phyloP scores from a whole-genome alignment of 2,113 vertebrate genomes.

The Crotophaga sulcirostris region DNA sequence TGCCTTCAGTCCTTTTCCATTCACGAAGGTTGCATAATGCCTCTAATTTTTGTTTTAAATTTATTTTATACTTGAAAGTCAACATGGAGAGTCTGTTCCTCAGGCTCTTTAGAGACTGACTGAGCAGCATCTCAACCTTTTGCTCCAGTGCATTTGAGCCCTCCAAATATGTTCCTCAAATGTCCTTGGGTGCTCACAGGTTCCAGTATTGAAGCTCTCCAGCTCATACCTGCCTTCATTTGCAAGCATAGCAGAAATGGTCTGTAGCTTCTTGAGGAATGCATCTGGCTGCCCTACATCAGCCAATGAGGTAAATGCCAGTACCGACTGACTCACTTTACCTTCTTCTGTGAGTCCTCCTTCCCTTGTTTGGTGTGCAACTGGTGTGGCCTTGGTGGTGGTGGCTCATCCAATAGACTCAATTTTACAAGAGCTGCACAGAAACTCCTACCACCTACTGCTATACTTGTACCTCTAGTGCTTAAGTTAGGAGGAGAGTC shows the following conservation, averaged over 20 bases:
- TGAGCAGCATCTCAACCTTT: not conserved
- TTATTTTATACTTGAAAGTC: not conserved
- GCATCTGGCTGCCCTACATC: not conserved
- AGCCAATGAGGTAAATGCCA: not conserved
- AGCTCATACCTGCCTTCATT: not conserved
- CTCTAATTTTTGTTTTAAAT: not conserved
- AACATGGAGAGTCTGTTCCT: not conserved
- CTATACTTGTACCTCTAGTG: not conserved
- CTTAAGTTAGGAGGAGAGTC: not conserved
- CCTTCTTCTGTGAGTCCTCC: fast-evolving
- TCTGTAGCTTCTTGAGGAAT: not conserved
- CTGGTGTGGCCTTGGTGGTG: not conserved
- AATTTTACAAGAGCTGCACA: not conserved
- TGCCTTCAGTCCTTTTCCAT: not conserved
- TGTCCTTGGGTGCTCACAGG: not conserved
- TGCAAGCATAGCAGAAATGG: not conserved
- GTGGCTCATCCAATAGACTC: not conserved
- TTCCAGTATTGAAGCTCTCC: not conserved
- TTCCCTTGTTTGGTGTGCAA: fast-evolving
- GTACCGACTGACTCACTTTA: not conserved
- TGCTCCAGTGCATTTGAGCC: not conserved
- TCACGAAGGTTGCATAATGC: not conserved
- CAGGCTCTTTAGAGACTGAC: not conserved
- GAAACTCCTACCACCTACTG: not conserved
- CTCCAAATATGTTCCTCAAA: not conserved